Percentiles rank a stretch among this genome's conserved stretches.
Conservation (phyloP, 2,797 vertebrate species). For the Pelodytes ibericus region DNA sequence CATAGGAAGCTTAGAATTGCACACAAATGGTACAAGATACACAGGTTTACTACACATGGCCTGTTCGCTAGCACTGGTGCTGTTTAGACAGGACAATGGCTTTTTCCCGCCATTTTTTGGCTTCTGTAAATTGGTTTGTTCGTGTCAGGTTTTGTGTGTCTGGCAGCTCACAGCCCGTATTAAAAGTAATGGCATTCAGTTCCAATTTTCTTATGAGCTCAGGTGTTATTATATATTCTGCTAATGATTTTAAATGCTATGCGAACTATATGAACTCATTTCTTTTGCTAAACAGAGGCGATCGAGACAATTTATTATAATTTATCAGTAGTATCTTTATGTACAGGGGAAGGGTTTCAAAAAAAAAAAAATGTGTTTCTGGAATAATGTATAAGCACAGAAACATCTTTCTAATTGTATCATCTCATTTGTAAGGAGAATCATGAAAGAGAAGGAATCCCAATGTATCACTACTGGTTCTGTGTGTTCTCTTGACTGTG, state of each 20-base stretch:
- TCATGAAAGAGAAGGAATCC: constrained; percentile 60
- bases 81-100: constrained; percentile 56
- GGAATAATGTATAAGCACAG: constrained; percentile 73
- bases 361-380: constrained; percentile 68
- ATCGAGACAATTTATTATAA: constrained; percentile 74
- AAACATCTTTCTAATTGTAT: constrained; percentile 71
- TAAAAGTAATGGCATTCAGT: constrained; percentile 67
- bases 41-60: constrained; percentile 23
- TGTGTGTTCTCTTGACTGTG: constrained; percentile 53
- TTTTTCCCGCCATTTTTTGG: constrained; percentile 59
- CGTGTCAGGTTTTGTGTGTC: constrained; percentile 67
- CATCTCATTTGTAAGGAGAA: constrained; percentile 70
- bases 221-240: constrained; percentile 80
- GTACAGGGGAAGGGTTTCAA: constrained; percentile 58
- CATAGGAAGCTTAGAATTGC: constrained; percentile 23
- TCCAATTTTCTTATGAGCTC: constrained; percentile 74
- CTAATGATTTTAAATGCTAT: constrained; percentile 71
- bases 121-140: constrained; percentile 57
- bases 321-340: constrained; percentile 74
- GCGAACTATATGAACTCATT: constrained; percentile 64
- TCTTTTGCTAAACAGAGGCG: constrained; percentile 68
- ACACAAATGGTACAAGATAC: constrained; percentile 43
- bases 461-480: constrained; percentile 65
- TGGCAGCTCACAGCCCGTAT: constrained; percentile 66
- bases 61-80: constrained; percentile 33